Evolutionary conservation across 2,888 invertebrate genomes (phyloP).

Genomic region (Oscheius sp.): DNA sequence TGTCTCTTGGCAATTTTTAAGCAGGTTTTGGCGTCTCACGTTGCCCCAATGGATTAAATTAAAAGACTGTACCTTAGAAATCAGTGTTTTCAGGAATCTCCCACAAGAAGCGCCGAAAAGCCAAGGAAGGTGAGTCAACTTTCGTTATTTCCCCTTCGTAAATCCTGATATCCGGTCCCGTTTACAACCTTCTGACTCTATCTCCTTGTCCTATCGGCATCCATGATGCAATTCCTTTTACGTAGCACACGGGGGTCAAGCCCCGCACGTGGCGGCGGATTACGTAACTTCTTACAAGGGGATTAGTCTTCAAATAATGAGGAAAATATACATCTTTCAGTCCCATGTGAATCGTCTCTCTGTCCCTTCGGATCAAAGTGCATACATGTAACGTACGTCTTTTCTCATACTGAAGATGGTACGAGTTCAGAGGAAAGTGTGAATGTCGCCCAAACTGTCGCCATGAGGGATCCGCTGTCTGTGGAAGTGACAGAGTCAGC

Average conservation of each 20-base stretch:
- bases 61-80: background rate
- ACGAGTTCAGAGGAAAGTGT: constrained; percentile 47
- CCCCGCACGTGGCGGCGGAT: constrained; percentile 3
- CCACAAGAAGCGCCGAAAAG: constrained; percentile 48
- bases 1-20: too few species aligned
- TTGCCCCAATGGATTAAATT: background rate
- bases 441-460: constrained; percentile 57
- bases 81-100: constrained; percentile 39
- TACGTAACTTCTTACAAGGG: background rate
- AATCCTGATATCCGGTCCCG: too few species aligned
- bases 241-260: background rate
- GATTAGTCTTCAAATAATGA: constrained; percentile 2
- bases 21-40: too few species aligned
- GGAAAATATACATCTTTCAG: constrained; percentile 44
- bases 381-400: constrained; percentile 45
- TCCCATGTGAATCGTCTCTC: constrained; percentile 49
- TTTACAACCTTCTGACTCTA: background rate
- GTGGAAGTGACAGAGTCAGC: constrained; percentile 58
- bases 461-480: constrained; percentile 42
- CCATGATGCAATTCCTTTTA: constrained; percentile 5
- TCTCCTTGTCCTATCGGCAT: constrained; percentile 4
- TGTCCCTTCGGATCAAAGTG: constrained; percentile 62
- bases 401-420: background rate
- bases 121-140: constrained; percentile 42
- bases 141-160: background rate